Evolutionary conservation across 2,888 invertebrate species (phyloP).

Genomic region (Priocnemis perturbator): DNA sequence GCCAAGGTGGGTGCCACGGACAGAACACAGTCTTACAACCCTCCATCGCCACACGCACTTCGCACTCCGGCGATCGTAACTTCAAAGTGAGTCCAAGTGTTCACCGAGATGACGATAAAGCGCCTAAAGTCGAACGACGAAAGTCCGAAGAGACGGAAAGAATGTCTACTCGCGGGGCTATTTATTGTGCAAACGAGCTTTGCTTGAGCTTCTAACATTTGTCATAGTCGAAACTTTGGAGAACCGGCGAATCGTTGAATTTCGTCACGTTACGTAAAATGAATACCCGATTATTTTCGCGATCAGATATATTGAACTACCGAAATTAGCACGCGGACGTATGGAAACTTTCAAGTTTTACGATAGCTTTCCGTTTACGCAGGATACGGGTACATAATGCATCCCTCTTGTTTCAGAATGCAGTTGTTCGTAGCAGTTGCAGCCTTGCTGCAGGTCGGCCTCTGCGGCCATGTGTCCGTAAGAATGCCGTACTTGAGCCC

Average conservation of each 20-base stretch:
- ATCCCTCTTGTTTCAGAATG: conserved; percentile 59
- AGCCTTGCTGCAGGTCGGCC: conserved; percentile 65
- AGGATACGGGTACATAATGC: too few species aligned
- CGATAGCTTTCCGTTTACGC: too few species aligned
- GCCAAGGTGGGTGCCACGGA: conserved; percentile 53
- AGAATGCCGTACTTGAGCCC: conserved; percentile 76
- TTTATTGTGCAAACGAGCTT: too few species aligned
- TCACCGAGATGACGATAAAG: neutral
- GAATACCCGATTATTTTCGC: too few species aligned
- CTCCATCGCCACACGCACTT: conserved; percentile 37
- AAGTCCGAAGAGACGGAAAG: too few species aligned
- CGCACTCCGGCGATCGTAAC: conserved; percentile 46
- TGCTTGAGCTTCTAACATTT: too few species aligned
- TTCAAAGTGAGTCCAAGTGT: too few species aligned
- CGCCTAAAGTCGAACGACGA: conserved; percentile 3
- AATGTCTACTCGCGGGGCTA: too few species aligned
- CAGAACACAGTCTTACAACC: conserved; percentile 64
- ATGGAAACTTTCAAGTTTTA: neutral
- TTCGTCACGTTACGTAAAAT: too few species aligned
- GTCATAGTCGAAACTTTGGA: too few species aligned
- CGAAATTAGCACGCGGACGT: too few species aligned
- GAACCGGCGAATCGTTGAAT: too few species aligned
- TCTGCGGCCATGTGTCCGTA: conserved; percentile 69
- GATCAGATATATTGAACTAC: neutral
- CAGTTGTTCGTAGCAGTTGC: conserved; percentile 65